Evolutionary conservation across 1,140 invertebrate genomes (phyloP).

Genomic region (Vanessa tameamea): DNA sequence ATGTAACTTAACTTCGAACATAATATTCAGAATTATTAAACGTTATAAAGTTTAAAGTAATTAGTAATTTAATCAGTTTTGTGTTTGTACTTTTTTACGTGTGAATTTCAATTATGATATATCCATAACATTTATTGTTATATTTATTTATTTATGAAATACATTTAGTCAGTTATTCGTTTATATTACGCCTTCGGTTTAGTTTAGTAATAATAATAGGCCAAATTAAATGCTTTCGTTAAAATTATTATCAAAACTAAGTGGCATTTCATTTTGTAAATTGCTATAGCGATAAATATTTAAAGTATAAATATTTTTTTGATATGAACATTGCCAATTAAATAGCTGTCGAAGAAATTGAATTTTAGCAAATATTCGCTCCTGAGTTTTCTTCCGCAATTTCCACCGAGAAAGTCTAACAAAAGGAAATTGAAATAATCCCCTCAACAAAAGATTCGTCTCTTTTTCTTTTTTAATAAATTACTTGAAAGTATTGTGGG

Average conservation of each 20-base stretch:
- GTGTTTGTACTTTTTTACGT: neutral
- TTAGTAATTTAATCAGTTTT: neutral
- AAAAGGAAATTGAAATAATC: slow-evolving; percentile 14
- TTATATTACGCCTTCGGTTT: too few species aligned
- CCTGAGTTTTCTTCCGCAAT: neutral
- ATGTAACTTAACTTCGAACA: neutral
- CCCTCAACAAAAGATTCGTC: neutral
- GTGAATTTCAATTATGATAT: too few species aligned
- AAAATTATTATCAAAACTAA: too few species aligned
- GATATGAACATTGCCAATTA: neutral
- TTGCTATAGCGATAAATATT: too few species aligned
- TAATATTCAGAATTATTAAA: neutral
- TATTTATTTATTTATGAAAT: too few species aligned
- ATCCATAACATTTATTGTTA: too few species aligned
- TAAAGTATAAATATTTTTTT: neutral
- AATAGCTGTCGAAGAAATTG: neutral
- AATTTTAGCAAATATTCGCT: neutral
- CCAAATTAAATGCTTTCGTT: too few species aligned
- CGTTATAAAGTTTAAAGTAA: neutral
- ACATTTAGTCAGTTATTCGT: too few species aligned
- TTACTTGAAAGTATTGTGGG: neutral
- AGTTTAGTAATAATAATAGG: too few species aligned
- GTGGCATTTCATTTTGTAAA: too few species aligned
- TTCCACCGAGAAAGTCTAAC: neutral
- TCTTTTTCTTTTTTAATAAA: neutral